phyloP scores from a whole-genome alignment of 92 coral and sea anemone genomes.

The Ricordea florida region DNA sequence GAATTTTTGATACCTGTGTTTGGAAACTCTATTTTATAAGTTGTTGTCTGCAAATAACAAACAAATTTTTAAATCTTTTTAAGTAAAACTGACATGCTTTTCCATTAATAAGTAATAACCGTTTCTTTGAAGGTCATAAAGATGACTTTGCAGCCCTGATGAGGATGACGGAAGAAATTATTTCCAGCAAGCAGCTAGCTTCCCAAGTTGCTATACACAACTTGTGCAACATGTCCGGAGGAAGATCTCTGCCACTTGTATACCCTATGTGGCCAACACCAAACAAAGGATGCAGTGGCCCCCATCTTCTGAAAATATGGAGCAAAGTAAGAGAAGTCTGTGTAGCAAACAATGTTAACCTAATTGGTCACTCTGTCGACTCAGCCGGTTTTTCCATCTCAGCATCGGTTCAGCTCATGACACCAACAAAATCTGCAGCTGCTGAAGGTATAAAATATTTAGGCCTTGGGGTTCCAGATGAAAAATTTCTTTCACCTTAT shows the following conservation, averaged over 20 bases:
- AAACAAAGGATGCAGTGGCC: slow-evolving; percentile 1
- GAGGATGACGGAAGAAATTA: no score
- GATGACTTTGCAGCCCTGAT: no score
- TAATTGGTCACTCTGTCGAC: slow-evolving; percentile 29
- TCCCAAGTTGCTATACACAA: no score
- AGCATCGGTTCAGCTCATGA: slow-evolving; percentile 35
- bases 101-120: no score
- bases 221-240: no score
- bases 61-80: no score
- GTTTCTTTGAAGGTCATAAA: no score
- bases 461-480: slow-evolving; percentile 30
- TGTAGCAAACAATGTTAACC: neutral
- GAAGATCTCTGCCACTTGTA: neutral
- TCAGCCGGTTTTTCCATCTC: slow-evolving; percentile 45
- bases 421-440: slow-evolving; percentile 14
- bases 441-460: slow-evolving; percentile 17
- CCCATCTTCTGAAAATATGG: slow-evolving; percentile 19
- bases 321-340: neutral
- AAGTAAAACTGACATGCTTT: no score
- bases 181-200: no score
- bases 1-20: no score
- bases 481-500: slow-evolving; percentile 29
- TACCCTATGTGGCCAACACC: slow-evolving; percentile 38
- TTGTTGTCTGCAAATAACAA: no score
- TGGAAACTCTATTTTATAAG: no score